Base-by-base conservation (phyloP, 2,888 invertebrate genomes). In the Scelioninae gen. 2 region DNA sequence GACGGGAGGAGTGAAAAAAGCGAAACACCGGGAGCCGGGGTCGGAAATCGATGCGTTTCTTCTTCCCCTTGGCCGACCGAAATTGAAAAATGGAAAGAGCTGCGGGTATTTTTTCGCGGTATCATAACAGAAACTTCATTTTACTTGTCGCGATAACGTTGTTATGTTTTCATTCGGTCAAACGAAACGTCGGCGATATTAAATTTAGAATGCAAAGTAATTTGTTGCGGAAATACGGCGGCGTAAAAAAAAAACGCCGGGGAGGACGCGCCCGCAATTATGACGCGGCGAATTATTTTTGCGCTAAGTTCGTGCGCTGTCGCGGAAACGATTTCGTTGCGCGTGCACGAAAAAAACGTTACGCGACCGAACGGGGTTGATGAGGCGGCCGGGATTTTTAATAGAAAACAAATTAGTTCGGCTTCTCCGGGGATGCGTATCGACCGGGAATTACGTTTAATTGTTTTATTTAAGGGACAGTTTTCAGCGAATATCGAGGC, bases 101-200 rank as follows among this genome's bases (percentile, higher is more conserved):
- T 68, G 15, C 22, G 63, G 64, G 53, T 73, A 75, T 75, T 72
- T 74, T 63, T 71, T 67, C 63, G 74, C 72, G 61, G 53, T 73
- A 72, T 73, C 72, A 70, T 68, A 75, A 75, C 72, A 75, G 61
- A 64, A 61, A 69, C 69, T 69, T 68, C 71, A 64, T 75, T 67
- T 68, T 68, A 58, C 60, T 75, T 71, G 68, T 68, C 71, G 74
- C 71, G 60, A 68, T 65, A 69, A 72, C 65, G 68, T 69, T 75
- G 75, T 75, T 75, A 69, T 75, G 64, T 73, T 75, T 71, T 75
- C 72, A 75, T 75, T 75, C 75, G 68, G 73, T 64, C 73, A 64
- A 60, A 73, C 52, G 68, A 46, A 68, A 73, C 58, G 63, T 39
- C 64, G 65, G 35, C 28, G 60, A 65, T 73, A 73, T 68, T 64